Base-by-base conservation (phyloP, 2,797 vertebrate species). In the Steatocranus sp. region DNA sequence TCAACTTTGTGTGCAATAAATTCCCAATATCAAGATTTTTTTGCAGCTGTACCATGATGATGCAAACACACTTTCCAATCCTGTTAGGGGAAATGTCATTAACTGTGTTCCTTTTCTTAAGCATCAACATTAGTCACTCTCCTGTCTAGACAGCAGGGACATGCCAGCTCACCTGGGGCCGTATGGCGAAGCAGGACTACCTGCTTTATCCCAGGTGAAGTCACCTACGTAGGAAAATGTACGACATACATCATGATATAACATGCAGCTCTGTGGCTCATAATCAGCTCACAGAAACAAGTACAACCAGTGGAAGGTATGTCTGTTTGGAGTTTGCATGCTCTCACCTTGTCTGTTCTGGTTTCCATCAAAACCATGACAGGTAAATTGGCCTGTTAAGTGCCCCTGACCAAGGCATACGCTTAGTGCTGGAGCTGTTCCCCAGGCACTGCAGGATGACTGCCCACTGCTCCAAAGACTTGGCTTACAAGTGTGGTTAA, bases 61-160 rank as follows among this genome's bases (percentile, higher is more conserved):
- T 86, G 51, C 46, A 83, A 53, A 48, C 12, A 14, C 54, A 78
- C 46, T 86, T 90, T 90, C 83, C 78, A 74, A 84, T 81, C 58
- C 51, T 85, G 58, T 34, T 78, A 84, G 9, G 6, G 83, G 75
- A 92, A 94, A 92, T 86, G 50, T 91, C 51, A 84, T 86, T 88
- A 85, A 83, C 54, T 78, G 85, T 86, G 84, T 79, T 77, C 77
- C 30, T 82, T 82, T 32, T 80, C 75, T 75, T 27, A 38, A 77
- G 77, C 56, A 32, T 88, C 89, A 80, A 51, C 38, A 80, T 95
- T 94, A 95, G 87, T 95, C 93, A 95, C 82, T 68, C 58, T 94
- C 92, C 94, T 51, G 94, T 95, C 95, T 94, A 94, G 94, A 96
- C 94, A 10, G 76, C 61, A 20, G 14, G 8, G 75, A 75, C 74